Base-by-base conservation (phyloP, 2,888 invertebrate genomes). In the Blera fallax region DNA sequence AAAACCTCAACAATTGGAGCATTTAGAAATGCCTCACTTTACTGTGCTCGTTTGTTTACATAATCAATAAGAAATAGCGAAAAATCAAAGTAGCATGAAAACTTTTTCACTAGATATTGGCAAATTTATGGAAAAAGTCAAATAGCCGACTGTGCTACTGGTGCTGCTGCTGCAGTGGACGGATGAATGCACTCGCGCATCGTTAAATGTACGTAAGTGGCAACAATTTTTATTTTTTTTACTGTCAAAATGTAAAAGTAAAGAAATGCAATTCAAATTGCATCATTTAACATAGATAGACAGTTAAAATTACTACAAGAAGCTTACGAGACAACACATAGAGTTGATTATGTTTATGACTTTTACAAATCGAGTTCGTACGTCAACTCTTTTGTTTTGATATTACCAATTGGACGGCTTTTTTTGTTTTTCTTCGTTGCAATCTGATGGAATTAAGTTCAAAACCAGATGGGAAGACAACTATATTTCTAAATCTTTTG, bases 61-160 rank as follows among this genome's bases (percentile, higher is more conserved):
- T 83, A 83, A 83, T 73, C 62, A 56, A 70, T 52, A 60, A 78
- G 82, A 83, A 83, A 83, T 79, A 67, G 65, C 78, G 40, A 83
- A 78, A 78, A 83, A 43, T 48, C 79, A 83, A 73, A 83, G 62
- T 18, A 62, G 65, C 83, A 54, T 83, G 73, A 83, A 83, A 73
- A 73, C 72, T 67, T 67, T 56, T 16, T 40, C 74, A 77, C 50
- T 56, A 45, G 32, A 45, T n/a, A 54, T 56, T 56, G 54, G 54
- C 54, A 56, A 32, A 32, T 32, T 32, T 32, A 32, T 32, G 54
- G 10, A 56, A 56, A 40, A 40, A n/a, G n/a, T n/a, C 14, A 27
- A 21, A 8, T n/a, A 16, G 29, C 27, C 14, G 14, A 2, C 7
- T 45, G 10, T 18, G 6, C 8, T 16, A 14, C 5, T 40, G 5